Percentiles rank a stretch among this genome's conserved stretches.
Conservation (phyloP, 2,888 invertebrate genomes). For the Zeuzera pyrina region DNA sequence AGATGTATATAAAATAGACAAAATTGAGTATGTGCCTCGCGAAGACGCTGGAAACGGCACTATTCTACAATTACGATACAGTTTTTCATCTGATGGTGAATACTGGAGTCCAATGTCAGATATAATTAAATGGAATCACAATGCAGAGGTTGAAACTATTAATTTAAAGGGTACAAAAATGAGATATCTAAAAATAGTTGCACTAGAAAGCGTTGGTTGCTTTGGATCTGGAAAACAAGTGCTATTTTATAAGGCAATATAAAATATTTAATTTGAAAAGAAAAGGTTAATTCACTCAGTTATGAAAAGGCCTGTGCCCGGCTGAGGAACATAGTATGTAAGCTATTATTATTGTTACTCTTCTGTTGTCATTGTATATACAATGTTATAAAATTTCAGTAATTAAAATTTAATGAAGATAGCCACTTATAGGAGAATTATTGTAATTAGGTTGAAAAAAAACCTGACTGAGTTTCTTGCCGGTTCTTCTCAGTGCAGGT, state of each 20-base stretch:
- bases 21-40: constrained; percentile 43
- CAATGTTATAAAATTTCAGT: background rate
- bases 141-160: constrained; percentile 34
- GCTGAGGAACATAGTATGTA: too few relatives aligned
- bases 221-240: constrained; percentile 48
- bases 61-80: constrained; percentile 36
- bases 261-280: background rate
- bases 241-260: constrained; percentile 24
- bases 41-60: constrained; percentile 49
- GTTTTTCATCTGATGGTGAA: constrained; percentile 30
- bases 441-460: too few relatives aligned
- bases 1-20: constrained; percentile 28
- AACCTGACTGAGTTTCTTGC: too few relatives aligned
- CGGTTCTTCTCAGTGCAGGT: too few relatives aligned
- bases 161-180: constrained; percentile 24
- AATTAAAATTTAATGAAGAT: background rate
- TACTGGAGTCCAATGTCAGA: constrained; percentile 34
- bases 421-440: too few relatives aligned
- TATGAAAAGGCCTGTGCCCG: too few relatives aligned
- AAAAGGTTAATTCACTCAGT: too few relatives aligned
- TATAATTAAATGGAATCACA: constrained; percentile 25
- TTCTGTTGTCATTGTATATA: background rate
- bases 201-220: constrained; percentile 37
- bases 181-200: constrained; percentile 34
- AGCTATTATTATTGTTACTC: too few relatives aligned